Evolutionary conservation across 2,888 invertebrate genomes (phyloP), one percentile per base, ranked within the genome.

Genomic region (Yponomeuta cagnagella): DNA sequence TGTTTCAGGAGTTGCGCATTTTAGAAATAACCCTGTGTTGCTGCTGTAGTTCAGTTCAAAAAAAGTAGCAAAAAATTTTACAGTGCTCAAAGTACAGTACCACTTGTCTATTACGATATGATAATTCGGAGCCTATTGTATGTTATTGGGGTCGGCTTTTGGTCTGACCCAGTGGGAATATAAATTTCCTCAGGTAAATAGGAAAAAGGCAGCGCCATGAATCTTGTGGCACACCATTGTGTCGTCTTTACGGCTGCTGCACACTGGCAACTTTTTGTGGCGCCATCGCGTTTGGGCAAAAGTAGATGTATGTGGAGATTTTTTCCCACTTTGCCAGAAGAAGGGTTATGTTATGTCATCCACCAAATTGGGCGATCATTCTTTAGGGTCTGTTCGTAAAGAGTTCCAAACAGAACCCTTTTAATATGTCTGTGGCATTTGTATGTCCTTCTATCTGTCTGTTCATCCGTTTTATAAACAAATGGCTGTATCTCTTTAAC

Each of bases 161-260:
- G 84, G 79, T 81, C 80, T 79, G 80, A 82, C 89, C 88, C 87
- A 79, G 73, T 77, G 86, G 88, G 87, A 85, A 86, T 87, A 90
- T 90, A 89, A 87, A 90, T 90, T 89, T 89, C 84, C 81, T 82
- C 82, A 89, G 87, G 89, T 89, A 89, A 88, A 89, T 86, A 86
- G 80, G 82, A 81, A 81, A 58, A 84, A 85, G 84, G 86, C 85
- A 85, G 76, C 78, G 79, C 79, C 80, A 81, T 81, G 86, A 86
- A 88, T 87, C 86, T 87, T 85, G 87, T 88, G 85, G 85, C 81
- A 76, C 77, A 77, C 82, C 76, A 80, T 85, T 87, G 85, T 86
- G 83, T 82, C 31, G 52, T 12, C 52, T 58, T 58, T 15, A 58
- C 52, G 52, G 52, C 15, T 64, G 64, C 43, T 70, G 33, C 33